Evolutionary conservation across 2,113 vertebrate genomes (phyloP).

Genomic region (Labrus mixtus): DNA sequence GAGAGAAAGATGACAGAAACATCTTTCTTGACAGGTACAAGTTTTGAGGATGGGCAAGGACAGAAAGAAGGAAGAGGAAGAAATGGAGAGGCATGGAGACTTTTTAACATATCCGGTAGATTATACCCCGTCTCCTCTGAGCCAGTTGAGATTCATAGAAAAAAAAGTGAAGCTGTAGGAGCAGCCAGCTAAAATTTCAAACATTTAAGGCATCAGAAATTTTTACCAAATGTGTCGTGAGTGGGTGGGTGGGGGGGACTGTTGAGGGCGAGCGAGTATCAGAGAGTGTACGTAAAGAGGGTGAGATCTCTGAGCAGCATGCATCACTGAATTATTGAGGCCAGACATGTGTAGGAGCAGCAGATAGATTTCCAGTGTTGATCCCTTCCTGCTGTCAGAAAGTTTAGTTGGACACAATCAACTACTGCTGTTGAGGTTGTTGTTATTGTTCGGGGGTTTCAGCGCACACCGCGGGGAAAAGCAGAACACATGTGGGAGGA

Average conservation of each 20-base stretch:
- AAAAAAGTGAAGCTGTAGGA: slow-evolving; percentile 26
- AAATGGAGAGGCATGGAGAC: slow-evolving; percentile 47
- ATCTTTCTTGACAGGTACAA: slow-evolving; percentile 73
- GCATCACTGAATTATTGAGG: slow-evolving; percentile 76
- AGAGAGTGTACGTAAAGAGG: slow-evolving; percentile 40
- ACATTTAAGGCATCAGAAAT: slow-evolving; percentile 39
- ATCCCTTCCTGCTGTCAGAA: slow-evolving; percentile 72
- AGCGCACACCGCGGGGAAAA: slow-evolving; percentile 8
- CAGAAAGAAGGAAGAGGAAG: slow-evolving; percentile 47
- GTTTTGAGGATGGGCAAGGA: slow-evolving; percentile 65
- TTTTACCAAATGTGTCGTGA: slow-evolving; percentile 29
- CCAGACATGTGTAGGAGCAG: slow-evolving; percentile 63
- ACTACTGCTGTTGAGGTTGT: slow-evolving; percentile 48
- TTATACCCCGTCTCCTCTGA: slow-evolving; percentile 58
- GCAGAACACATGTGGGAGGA: slow-evolving; percentile 39
- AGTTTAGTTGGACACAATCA: slow-evolving; percentile 70
- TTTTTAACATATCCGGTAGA: slow-evolving; percentile 61
- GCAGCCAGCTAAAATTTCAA: slow-evolving; percentile 50
- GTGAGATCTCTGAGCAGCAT: slow-evolving; percentile 51
- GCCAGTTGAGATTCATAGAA: slow-evolving; percentile 41
- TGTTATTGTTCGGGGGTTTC: slow-evolving; percentile 53
- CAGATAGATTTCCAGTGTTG: slow-evolving; percentile 69
- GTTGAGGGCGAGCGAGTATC: slow-evolving; percentile 28
- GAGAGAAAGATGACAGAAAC: slow-evolving; percentile 63
- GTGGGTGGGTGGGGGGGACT: not conserved